Base-by-base conservation (phyloP, 2,113 vertebrate species). In the Takifugu bimaculatus region DNA sequence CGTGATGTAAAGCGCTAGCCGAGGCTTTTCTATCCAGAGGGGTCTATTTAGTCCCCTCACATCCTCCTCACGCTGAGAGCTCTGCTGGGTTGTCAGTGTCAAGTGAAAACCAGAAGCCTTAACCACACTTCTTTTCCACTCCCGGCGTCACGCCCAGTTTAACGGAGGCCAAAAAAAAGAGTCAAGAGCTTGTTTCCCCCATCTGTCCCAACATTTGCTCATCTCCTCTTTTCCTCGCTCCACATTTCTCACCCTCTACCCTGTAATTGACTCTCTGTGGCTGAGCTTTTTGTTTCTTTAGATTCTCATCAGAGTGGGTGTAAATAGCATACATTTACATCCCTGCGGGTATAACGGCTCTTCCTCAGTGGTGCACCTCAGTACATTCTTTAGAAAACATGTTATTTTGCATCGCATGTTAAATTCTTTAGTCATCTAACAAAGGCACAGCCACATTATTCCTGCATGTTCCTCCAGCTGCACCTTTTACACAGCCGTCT, bases 131-230 rank as follows among this genome's bases (percentile, higher is more conserved):
- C 6, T 71, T 56, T 70, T 60, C 65, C 67, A 79, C 80, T 82
- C 72, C 59, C 58, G 53, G 71, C 60, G 67, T 85, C 75, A 87
- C 73, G 70, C 82, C 78, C 83, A 79, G 79, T 85, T 84, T 77
- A 81, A 77, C 68, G 77, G 72, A 76, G 39, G 35, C 35, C 5
- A 27, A 26, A 28, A 63, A 65, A 53, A 35, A 75, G 73, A 71
- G 54, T 6, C 42, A 43, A 50, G 10, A 14, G 15, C 43, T 44
- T 54, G 50, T 48, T 49, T 10, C 4, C 13, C 11, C 29, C 13
- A 42, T 35, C 2, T 26, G 26, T 20, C 49, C 9, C 13, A 45
- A 13, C 54, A 58, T 55, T 60, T 72, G 54, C 54, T 63, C n/a
- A 51, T 48, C 56, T 57, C 63, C 67, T 67, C 55, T 39, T 44